Evolutionary conservation across 2,113 vertebrate species (phyloP), one percentile per base, ranked within the genome.

Genomic region (Mobula hypostoma): DNA sequence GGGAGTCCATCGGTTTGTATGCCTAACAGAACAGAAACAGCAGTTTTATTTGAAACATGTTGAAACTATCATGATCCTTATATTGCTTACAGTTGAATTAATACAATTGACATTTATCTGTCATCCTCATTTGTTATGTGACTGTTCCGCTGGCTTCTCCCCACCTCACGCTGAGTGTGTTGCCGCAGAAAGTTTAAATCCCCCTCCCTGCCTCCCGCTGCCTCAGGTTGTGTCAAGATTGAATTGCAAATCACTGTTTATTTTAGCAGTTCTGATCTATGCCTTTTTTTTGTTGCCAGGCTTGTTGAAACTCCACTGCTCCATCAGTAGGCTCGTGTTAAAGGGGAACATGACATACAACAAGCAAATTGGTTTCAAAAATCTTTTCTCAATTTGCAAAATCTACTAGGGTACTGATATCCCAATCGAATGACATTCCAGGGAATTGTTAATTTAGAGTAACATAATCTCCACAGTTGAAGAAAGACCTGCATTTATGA

Each of bases 221-320:
- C 85, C 85, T 63, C 85, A 90, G 85, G 85, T 90, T 90, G 85
- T 90, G 85, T 90, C 61, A 90, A 90, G 85, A 68, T 66, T 90
- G 85, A 90, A 90, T 90, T 90, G 85, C 85, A 90, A 66, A 90
- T 90, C 85, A 32, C 85, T 90, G 85, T 90, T 90, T 66, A 90
- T 90, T 90, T 90, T 90, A 90, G 85, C 85, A 66, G 32, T 66
- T 90, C 85, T 68, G 85, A 90, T 90, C 61, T 2, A 7, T 90
- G 85, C 61, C 85, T 90, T 90, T 90, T 63, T 66, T 32, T 66
- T 66, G 85, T 14, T 36, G 85, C 85, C 85, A 90, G 58, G n/a
- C 85, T 90, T 8, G 61, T 66, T 32, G n/a, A 79, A 79, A 79
- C n/a, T 3, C 14, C n/a, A 77, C 27, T 48, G 9, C 83, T 63